Conservation (phyloP, 2,113 vertebrate genomes). For the Corvus moneduloides region DNA sequence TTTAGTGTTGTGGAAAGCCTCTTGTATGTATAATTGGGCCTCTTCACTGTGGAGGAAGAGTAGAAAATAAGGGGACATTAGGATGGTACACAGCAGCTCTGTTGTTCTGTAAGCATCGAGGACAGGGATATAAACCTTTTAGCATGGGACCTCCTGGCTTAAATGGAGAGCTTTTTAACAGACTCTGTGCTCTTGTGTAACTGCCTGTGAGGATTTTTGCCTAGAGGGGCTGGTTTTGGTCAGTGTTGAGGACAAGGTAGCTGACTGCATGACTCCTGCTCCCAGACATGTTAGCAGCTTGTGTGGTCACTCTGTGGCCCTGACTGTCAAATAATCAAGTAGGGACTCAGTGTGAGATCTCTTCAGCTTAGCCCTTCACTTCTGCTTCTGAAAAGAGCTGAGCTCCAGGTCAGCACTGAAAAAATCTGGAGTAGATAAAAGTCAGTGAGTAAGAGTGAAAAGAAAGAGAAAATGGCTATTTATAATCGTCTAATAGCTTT, state of each 20-base stretch:
- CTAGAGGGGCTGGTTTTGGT: background rate
- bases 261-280: background rate
- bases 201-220: rapidly evolving
- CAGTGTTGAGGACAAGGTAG: background rate
- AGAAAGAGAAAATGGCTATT: background rate
- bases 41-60: background rate
- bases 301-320: background rate
- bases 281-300: rapidly evolving
- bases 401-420: background rate
- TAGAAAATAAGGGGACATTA: background rate
- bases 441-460: background rate
- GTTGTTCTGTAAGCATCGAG: rapidly evolving
- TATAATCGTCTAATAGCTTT: background rate
- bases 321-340: constrained; percentile 8
- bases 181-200: rapidly evolving
- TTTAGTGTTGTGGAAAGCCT: background rate
- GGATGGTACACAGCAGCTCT: background rate
- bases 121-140: background rate
- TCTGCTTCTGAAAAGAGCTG: background rate
- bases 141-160: background rate
- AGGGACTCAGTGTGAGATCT: background rate
- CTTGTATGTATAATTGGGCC: background rate
- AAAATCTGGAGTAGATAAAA: background rate
- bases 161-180: background rate
- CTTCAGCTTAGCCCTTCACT: background rate